Evolutionary conservation across 2,113 vertebrate species (phyloP), one percentile per base, ranked within the genome.

Genomic region (Carassius gibelio): DNA sequence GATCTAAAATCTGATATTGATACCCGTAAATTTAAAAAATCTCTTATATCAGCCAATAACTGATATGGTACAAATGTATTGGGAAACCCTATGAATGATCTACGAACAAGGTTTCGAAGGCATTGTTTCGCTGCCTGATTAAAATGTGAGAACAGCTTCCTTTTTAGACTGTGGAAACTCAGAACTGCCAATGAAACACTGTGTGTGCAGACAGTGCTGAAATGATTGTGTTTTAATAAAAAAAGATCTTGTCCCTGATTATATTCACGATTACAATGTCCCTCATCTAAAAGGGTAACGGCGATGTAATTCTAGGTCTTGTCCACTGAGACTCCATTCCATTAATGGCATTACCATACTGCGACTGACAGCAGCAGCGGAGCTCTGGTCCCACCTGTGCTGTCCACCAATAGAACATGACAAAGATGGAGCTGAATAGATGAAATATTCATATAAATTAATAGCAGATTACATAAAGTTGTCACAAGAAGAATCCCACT

Each of bases 201-300:
- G 38, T 74, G 9, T 55, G 38, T 19, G 38, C 17, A 57, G 42
- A 30, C 74, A 76, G 83, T 11, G 50, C 10, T 42, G 55, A 57
- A 64, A 52, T 88, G 66, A 87, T 85, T 85, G 86, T 84, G 36
- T 38, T 75, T 87, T 80, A 87, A 85, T 85, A 68, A 87, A 79
- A 30, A 75, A 38, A n/a, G 57, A 79, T 74, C 83, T 52, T 55
- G 9, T 74, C 55, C 80, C 62, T 69, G 66, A 69, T 69, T 69
- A 19, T 17, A 69, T 36, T 69, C 30, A 4, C 36, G 77, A 75
- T 68, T 84, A 36, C 84, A 84, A 88, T 72, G 85, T 75, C 74
- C 59, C 75, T 87, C 17, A 30, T 85, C 83, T 85, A 84, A 89
- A 83, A 84, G 61, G 71, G 72, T 84, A 71, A 36, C 8, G n/a